Evolutionary conservation across 2,888 invertebrate genomes (phyloP).

Genomic region (Pardosa pseudoannulata): DNA sequence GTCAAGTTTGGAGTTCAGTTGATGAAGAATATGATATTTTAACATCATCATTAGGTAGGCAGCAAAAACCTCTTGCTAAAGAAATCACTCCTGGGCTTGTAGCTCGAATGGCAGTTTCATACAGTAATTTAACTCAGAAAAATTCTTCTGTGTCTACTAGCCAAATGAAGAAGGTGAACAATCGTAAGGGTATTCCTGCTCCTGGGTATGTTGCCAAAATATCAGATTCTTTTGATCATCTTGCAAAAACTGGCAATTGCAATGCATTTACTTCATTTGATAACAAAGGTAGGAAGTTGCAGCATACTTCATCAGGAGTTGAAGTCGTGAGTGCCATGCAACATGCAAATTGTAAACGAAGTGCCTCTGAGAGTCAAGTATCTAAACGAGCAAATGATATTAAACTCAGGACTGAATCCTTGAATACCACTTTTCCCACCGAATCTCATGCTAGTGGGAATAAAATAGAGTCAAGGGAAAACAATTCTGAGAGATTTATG

Average conservation of each 20-base stretch:
- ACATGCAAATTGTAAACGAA: slow-evolving; percentile 42
- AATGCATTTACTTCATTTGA: slow-evolving; percentile 1
- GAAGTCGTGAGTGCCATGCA: slow-evolving; percentile 4
- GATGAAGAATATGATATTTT: slow-evolving; percentile 61
- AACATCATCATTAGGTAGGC: slow-evolving; percentile 70
- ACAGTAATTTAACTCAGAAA: slow-evolving; percentile 66
- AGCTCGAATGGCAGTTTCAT: slow-evolving; percentile 72
- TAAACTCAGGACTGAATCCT: not conserved
- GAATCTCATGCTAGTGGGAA: slow-evolving; percentile 21
- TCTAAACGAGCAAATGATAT: slow-evolving; percentile 25
- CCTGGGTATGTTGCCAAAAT: slow-evolving; percentile 73
- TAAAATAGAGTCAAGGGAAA: slow-evolving; percentile 6
- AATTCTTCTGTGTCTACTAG: slow-evolving; percentile 17
- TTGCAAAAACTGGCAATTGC: slow-evolving; percentile 32
- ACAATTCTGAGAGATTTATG: slow-evolving; percentile 38
- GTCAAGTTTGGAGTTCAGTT: slow-evolving; percentile 27
- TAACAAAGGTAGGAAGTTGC: slow-evolving; percentile 26
- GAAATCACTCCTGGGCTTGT: slow-evolving; percentile 72
- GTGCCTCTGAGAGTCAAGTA: slow-evolving; percentile 68
- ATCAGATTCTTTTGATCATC: slow-evolving; percentile 66
- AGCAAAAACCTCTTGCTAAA: slow-evolving; percentile 65
- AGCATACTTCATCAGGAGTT: not conserved
- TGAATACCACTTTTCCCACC: slow-evolving; percentile 14
- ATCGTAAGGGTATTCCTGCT: slow-evolving; percentile 45
- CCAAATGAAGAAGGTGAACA: slow-evolving; percentile 20